phyloP scores from a whole-genome alignment of 2,113 vertebrate genomes.

The Oncorhynchus mykiss region DNA sequence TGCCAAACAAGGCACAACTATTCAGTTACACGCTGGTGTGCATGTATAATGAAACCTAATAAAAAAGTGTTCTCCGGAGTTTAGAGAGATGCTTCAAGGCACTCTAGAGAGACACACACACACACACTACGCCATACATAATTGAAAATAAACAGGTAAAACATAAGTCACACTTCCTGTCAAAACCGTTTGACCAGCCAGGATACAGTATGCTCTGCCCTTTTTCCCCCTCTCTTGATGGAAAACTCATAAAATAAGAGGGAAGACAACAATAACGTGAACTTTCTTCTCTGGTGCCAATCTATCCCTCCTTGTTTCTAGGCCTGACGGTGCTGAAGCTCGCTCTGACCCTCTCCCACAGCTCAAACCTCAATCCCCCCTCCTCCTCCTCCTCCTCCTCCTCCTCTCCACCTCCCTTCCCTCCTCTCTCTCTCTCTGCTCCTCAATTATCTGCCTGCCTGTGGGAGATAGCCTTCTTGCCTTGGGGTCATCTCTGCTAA shows the following conservation, averaged over 20 bases:
- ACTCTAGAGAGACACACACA: too few relatives aligned
- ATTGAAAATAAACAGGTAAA: too few relatives aligned
- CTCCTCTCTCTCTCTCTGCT: background rate
- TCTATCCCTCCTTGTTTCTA: constrained; percentile 23
- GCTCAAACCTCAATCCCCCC: background rate
- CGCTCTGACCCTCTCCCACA: constrained; percentile 3
- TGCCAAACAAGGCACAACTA: too few relatives aligned
- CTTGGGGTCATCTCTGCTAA: constrained; percentile 1
- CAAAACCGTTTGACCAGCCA: background rate
- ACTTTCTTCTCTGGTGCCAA: constrained; percentile 27
- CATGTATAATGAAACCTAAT: too few relatives aligned
- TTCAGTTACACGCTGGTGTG: too few relatives aligned
- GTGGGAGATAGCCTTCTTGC: constrained; percentile 1
- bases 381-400: background rate
- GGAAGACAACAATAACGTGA: constrained; percentile 33
- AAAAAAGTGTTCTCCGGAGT: too few relatives aligned
- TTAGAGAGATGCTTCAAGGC: too few relatives aligned
- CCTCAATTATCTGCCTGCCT: constrained; percentile 9
- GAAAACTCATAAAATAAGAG: constrained; percentile 31
- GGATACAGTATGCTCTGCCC: background rate
- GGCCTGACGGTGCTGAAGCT: background rate
- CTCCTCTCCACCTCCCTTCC: too few relatives aligned
- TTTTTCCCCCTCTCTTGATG: background rate
- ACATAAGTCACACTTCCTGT: too few relatives aligned
- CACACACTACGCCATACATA: too few relatives aligned